Base-by-base conservation (phyloP, 2,888 invertebrate genomes). In the Lamellibrachia columna region DNA sequence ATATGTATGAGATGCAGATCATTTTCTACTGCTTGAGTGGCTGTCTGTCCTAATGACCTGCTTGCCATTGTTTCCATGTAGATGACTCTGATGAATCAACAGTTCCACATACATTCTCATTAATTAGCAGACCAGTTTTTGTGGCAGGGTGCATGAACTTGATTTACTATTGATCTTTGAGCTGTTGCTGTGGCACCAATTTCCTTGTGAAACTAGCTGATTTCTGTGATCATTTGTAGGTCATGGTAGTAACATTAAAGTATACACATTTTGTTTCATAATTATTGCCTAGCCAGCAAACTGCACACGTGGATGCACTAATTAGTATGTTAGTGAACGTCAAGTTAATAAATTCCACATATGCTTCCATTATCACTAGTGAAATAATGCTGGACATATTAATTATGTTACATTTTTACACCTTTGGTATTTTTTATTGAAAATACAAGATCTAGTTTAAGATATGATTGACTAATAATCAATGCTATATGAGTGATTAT, bases 1-100 rank as follows among this genome's bases (percentile, higher is more conserved):
- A 22, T 75, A 75, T 75, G 75, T 75, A 75, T 75, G 75, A 75
- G 75, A 75, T 75, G 75, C 75, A 75, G 75, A 75, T 11, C n/a
- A n/a, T 75, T 75, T 22, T 75, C 15, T 75, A 75, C 75, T 75
- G 75, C 75, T 22, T 22, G n/a, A 75, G 75, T 75, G n/a, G 75
- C 15, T 75, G 75, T 22, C 75, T 75, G 75, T 22, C 75, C 75
- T 75, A n/a, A 75, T 75, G 22, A 75, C 22, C 75, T 22, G n/a
- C 15, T 75, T 6, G 22, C 75, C 75, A 75, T 75, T 75, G 75
- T 75, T 75, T 75, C 75, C 15, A 75, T 75, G 75, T 75, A 75
- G 75, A 75, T 75, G 75, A 75, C 15, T 11, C 15, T 22, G 75
- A 75, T 75, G 75, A 75, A 75, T 11, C 15, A 22, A 75, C 75